phyloP scores from a whole-genome alignment of 2,797 vertebrate species.

The Ptychadena robeensis region DNA sequence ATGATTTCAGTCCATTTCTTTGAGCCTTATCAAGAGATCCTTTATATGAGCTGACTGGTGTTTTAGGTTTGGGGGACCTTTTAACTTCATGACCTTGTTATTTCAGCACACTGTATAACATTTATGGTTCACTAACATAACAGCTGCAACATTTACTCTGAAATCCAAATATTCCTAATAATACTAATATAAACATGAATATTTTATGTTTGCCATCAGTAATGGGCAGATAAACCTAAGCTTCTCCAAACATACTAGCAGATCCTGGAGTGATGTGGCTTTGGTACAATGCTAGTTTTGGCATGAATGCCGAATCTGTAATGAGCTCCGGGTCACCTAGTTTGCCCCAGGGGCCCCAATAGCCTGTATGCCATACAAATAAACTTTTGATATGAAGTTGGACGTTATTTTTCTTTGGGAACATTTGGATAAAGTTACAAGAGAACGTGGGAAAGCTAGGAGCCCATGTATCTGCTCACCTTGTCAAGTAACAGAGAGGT shows the following conservation, averaged over 20 bases:
- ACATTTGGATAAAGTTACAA: constrained; percentile 49
- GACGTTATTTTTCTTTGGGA: constrained; percentile 43
- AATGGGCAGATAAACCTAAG: constrained; percentile 26
- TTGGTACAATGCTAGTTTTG: constrained; percentile 43
- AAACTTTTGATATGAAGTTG: constrained; percentile 36
- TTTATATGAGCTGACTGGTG: not conserved
- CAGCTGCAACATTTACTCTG: not conserved
- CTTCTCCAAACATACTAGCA: constrained; percentile 17
- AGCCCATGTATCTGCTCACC: constrained; percentile 42
- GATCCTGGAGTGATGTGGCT: constrained; percentile 46
- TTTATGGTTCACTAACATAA: constrained; percentile 13
- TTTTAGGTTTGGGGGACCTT: not conserved
- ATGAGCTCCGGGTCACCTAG: constrained; percentile 12
- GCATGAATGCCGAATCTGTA: constrained; percentile 31
- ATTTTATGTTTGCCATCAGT: constrained; percentile 3
- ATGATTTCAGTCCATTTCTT: not conserved
- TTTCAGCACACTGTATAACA: not conserved
- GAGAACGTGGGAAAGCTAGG: constrained; percentile 46
- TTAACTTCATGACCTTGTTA: not conserved
- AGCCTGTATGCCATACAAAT: constrained; percentile 45
- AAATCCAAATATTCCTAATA: constrained; percentile 3
- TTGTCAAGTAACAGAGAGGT: constrained; percentile 46
- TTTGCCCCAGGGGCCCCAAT: constrained; percentile 17
- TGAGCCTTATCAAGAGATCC: not conserved
- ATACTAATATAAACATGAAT: constrained; percentile 10